Conservation (phyloP, 2,113 vertebrate genomes). For the Lepus europaeus region DNA sequence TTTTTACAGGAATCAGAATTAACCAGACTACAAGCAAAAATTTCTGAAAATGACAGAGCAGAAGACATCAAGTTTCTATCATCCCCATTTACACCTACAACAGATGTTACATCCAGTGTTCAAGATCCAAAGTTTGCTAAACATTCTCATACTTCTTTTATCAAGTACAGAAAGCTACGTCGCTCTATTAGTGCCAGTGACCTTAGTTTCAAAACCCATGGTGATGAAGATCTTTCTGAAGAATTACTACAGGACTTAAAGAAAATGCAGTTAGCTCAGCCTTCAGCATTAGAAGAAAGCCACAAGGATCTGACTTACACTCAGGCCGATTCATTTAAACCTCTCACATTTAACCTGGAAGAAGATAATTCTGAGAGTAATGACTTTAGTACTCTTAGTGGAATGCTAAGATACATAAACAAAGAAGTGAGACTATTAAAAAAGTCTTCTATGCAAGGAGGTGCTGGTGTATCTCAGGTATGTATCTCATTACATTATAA, state of each 20-base stretch:
- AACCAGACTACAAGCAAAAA: conserved; percentile 90
- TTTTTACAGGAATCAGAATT: conserved; percentile 91
- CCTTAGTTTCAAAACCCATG: conserved; percentile 71
- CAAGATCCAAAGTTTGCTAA: conserved; percentile 69
- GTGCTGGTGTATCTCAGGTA: conserved; percentile 81
- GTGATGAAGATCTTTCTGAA: conserved; percentile 81
- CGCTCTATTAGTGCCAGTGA: conserved; percentile 83
- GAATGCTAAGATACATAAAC: conserved; percentile 87
- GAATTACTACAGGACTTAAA: conserved; percentile 79
- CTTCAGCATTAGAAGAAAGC: conserved; percentile 69
- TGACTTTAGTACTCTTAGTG: conserved; percentile 86
- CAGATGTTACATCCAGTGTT: conserved; percentile 61
- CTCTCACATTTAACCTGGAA: conserved; percentile 78
- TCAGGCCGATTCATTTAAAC: conserved; percentile 82
- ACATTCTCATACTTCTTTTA: conserved; percentile 60
- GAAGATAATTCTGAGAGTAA: conserved; percentile 79
- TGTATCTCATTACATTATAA: conserved; percentile 59
- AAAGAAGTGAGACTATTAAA: conserved; percentile 84
- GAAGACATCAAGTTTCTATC: conserved; percentile 83
- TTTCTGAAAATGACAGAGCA: conserved; percentile 90
- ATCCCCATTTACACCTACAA: conserved; percentile 38
- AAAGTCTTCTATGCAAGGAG: conserved; percentile 74
- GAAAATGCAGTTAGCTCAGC: conserved; percentile 72
- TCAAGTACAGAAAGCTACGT: conserved; percentile 76
- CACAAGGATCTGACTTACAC: conserved; percentile 57